Evolutionary conservation across 2,888 invertebrate genomes (phyloP).

Genomic region (Anorthoa munda): DNA sequence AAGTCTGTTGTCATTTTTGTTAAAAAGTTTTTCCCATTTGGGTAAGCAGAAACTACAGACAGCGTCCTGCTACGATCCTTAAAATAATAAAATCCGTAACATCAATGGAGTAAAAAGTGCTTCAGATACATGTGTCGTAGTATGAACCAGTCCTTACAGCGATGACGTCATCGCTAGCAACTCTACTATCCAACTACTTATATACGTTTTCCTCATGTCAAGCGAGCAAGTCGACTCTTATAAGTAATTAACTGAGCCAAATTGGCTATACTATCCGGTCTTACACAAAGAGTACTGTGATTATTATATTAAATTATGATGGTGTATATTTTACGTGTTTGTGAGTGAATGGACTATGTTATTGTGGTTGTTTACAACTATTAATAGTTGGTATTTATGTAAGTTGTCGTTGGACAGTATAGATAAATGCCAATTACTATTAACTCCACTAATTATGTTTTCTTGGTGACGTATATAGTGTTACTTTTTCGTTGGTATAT

Average conservation of each 20-base stretch:
- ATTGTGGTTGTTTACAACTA: too few relatives aligned
- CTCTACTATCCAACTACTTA: constrained; percentile 29
- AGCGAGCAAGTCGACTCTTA: constrained; percentile 66
- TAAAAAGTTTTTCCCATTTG: too few relatives aligned
- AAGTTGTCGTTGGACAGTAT: too few relatives aligned
- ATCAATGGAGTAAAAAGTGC: neutral
- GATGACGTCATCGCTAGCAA: constrained; percentile 38
- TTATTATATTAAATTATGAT: constrained; percentile 45
- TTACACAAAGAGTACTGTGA: constrained; percentile 58
- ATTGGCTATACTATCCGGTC: constrained; percentile 70
- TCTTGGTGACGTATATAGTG: too few relatives aligned
- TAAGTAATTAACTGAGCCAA: constrained; percentile 76
- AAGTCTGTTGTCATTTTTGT: too few relatives aligned
- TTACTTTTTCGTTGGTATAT: too few relatives aligned
- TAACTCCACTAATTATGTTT: too few relatives aligned
- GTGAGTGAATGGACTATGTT: neutral
- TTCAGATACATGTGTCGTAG: neutral
- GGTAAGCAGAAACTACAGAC: too few relatives aligned
- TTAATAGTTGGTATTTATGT: too few relatives aligned
- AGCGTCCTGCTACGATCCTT: too few relatives aligned
- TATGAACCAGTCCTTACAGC: neutral
- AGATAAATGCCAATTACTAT: too few relatives aligned
- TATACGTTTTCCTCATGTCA: constrained; percentile 71
- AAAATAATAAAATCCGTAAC: too few relatives aligned
- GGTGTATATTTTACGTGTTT: neutral